Conservation (phyloP, 2,113 vertebrate species). For the Myodes glareolus region DNA sequence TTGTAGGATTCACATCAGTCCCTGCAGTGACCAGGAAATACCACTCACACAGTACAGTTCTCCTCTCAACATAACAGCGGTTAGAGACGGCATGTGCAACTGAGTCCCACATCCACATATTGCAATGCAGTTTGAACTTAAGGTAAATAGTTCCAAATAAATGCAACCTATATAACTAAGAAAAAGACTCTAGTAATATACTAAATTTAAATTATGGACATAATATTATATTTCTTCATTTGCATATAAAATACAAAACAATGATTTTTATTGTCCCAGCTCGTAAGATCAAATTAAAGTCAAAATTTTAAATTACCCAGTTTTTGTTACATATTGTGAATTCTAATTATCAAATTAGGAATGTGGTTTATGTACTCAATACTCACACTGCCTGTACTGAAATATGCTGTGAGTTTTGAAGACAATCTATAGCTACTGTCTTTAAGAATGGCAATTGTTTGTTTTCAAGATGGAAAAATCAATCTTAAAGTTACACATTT, state of each 20-base stretch:
- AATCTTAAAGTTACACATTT: slow-evolving; percentile 7
- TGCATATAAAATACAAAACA: background rate
- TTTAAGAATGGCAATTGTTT: background rate
- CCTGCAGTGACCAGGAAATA: slow-evolving; percentile 12
- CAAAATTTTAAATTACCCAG: background rate
- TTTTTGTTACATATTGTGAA: background rate
- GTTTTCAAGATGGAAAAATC: slow-evolving; percentile 8
- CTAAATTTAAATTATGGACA: background rate
- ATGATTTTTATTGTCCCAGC: background rate
- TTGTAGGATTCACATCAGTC: slow-evolving; percentile 37
- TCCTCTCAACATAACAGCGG: background rate
- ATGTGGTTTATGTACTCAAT: background rate
- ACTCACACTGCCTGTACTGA: background rate
- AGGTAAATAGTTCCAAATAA: slow-evolving; percentile 26
- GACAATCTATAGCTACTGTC: too few species aligned
- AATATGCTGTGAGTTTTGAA: background rate
- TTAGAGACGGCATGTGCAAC: background rate
- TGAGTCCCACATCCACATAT: background rate
- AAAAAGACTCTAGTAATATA: background rate
- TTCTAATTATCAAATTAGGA: background rate
- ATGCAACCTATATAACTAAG: background rate
- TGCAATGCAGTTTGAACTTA: background rate
- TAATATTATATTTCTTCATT: background rate
- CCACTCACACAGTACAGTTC: background rate
- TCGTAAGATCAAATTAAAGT: background rate